Evolutionary conservation across 2,797 vertebrate genomes (phyloP), one percentile per base, ranked within the genome.

Genomic region (Tragopan temminckii): DNA sequence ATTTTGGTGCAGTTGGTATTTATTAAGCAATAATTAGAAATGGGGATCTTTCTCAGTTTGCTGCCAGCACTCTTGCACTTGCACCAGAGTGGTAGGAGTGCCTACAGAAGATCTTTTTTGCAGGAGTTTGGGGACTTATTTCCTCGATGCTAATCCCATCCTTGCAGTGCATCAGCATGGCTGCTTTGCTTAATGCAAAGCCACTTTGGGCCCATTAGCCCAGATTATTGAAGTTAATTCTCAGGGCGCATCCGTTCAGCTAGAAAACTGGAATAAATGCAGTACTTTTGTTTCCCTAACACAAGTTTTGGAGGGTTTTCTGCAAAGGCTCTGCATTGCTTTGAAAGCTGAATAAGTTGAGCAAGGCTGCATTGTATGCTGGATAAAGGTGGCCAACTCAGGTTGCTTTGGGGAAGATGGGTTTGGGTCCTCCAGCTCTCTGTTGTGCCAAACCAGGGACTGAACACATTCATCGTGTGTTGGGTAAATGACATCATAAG

Each of bases 11-110:
- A 64, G 40, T 50, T 85, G 57, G 45, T 69, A 61, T 45, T 92
- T 64, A 87, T 67, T 71, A 72, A 36, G 40, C 38, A 68, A 77
- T 55, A 36, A 87, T 84, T 87, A 88, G 75, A 58, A 76, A 80
- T 36, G 29, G 53, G 31, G 31, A 72, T 77, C 53, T 88, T 80
- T 80, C 59, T 87, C 45, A 72, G 55, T 66, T 43, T 63, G 50
- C 83, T 84, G 83, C 46, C 61, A 0, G 0, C 24, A 42, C 52
- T 64, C 17, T 38, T 36, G 0, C 9, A 0, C 64, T 58, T 27
- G 16, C 13, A 46, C 61, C 50, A 14, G 7, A 12, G 29, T 45
- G 25, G 6, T 10, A 6, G 42, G 19, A 13, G 6, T 6, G 17
- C 13, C 29, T 15, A 1, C 1, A 2, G 17, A 17, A 12, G 27